Conservation (phyloP, 2,113 vertebrate genomes). For the Geococcyx californianus region DNA sequence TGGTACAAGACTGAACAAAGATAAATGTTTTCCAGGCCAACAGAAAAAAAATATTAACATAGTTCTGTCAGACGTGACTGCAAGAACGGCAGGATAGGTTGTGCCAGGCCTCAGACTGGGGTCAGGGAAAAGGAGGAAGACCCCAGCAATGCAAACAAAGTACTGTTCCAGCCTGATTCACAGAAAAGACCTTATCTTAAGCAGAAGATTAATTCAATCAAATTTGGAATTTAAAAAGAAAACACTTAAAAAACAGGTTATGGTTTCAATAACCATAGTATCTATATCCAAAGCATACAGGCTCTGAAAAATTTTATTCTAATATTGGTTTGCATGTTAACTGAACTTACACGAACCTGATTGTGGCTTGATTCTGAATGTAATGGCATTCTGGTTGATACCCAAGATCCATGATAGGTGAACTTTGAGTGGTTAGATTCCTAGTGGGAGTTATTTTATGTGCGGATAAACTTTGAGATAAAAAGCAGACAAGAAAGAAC, state of each 20-base stretch:
- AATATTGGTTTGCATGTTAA: neutral
- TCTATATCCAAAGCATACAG: neutral
- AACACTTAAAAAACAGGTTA: neutral
- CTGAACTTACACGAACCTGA: neutral
- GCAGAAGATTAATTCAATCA: neutral
- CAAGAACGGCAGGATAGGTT: neutral
- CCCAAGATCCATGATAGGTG: neutral
- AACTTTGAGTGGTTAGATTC: neutral
- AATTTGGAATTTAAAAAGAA: neutral
- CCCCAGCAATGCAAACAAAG: neutral
- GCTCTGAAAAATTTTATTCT: neutral
- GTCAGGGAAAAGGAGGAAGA: neutral
- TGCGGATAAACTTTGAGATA: neutral
- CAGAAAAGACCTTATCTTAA: neutral
- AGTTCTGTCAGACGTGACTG: neutral
- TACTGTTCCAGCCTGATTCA: neutral
- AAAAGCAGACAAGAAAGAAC: neutral
- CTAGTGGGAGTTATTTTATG: neutral
- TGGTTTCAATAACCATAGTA: neutral
- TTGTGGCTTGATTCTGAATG: neutral
- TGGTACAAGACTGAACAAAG: neutral
- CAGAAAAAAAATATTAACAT: neutral
- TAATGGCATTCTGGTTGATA: neutral
- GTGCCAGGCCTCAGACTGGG: neutral
- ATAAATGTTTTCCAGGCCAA: neutral